These are phyloP conservation scores for Meloidogyne exigua DNA, from an alignment of 1,140 invertebrate species.

Conservation along the genomic window DNA sequence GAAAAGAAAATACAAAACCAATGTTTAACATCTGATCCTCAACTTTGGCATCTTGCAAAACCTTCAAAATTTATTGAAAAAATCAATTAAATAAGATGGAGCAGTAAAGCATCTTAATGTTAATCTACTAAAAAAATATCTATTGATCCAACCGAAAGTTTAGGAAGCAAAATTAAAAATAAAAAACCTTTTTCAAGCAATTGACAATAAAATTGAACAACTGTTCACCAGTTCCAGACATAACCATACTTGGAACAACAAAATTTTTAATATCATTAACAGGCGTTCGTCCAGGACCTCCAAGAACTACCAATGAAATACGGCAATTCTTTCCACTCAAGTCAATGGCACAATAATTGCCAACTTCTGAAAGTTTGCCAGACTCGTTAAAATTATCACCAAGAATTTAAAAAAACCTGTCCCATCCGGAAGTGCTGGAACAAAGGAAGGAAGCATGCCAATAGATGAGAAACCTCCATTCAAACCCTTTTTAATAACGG, in stretches of 20 bases:
- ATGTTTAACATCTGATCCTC: conserved; percentile 62
- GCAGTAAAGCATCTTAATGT: too few relatives aligned
- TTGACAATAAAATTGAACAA: conserved; percentile 64
- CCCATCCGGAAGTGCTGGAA: conserved; percentile 58
- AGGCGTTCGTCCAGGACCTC: conserved; percentile 50
- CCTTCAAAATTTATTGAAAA: conserved; percentile 20
- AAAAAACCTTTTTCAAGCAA: conserved; percentile 58
- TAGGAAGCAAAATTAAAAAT: neutral
- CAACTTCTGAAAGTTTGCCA: conserved; percentile 48
- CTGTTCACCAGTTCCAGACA: conserved; percentile 63
- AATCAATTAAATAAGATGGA: too few relatives aligned
- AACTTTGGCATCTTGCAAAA: conserved; percentile 59
- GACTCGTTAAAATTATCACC: conserved; percentile 4
- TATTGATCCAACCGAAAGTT: neutral
- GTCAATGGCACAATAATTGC: conserved; percentile 64
- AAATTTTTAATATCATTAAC: conserved; percentile 50
- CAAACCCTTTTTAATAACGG: neutral
- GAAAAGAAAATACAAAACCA: conserved; percentile 63
- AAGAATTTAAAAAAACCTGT: conserved; percentile 43
- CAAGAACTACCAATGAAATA: conserved; percentile 53
- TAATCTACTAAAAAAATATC: too few relatives aligned
- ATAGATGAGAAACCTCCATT: conserved; percentile 31
- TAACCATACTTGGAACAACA: conserved; percentile 58
- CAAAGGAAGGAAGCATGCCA: conserved; percentile 61
- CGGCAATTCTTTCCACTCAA: conserved; percentile 61